These are phyloP conservation scores for Melipona beecheii DNA, from an alignment of 2,888 invertebrate species.

Conservation along the genomic window DNA sequence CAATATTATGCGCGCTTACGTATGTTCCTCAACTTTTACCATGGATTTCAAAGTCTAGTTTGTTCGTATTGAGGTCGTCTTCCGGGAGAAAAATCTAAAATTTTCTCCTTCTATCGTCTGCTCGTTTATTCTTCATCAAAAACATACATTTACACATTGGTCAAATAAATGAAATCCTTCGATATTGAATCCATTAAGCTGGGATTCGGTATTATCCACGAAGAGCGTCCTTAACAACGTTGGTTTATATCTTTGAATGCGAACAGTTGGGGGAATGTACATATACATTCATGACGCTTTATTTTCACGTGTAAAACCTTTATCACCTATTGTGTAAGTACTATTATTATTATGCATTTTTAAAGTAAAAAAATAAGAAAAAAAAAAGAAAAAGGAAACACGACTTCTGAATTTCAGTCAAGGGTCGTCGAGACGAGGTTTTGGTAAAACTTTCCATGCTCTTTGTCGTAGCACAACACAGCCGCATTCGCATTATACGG, in stretches of 20 bases:
- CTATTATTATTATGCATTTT: constrained; percentile 41
- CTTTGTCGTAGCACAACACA: constrained; percentile 47
- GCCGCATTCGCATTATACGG: constrained; percentile 62
- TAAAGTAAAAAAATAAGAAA: background rate
- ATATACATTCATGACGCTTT: background rate
- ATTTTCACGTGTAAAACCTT: constrained; percentile 41
- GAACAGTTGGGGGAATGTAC: background rate
- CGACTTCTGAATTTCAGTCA: constrained; percentile 54
- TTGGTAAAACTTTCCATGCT: constrained; percentile 42
- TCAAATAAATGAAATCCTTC: constrained; percentile 47
- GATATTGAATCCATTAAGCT: constrained; percentile 36
- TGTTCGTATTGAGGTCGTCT: constrained; percentile 43
- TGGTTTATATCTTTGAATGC: constrained; percentile 31
- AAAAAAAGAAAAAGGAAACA: constrained; percentile 19
- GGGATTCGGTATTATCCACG: constrained; percentile 16
- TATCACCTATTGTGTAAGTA: constrained; percentile 47
- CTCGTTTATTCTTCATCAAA: background rate
- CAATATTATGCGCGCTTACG: constrained; percentile 34
- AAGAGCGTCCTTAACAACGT: constrained; percentile 43
- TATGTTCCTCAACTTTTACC: background rate
- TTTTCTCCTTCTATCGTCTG: constrained; percentile 14
- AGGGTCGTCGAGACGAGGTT: constrained; percentile 60
- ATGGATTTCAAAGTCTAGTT: constrained; percentile 40
- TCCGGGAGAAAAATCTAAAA: constrained; percentile 33
- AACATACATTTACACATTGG: background rate